These are phyloP conservation scores for Hylaeus volcanicus DNA, from an alignment of 1,140 invertebrate species.

Conservation along the genomic window DNA sequence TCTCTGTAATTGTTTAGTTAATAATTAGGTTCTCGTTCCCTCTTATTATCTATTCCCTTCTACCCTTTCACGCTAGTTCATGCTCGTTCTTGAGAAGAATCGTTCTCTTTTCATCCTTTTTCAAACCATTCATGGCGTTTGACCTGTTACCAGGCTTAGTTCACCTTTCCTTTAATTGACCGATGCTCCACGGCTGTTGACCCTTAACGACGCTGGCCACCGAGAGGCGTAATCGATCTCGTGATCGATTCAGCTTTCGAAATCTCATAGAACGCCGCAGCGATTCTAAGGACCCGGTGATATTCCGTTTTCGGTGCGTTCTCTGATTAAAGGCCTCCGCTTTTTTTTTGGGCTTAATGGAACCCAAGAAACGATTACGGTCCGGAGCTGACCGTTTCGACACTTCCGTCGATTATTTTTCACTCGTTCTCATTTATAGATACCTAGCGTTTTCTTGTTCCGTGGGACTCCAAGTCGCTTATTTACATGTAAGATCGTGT, in stretches of 20 bases:
- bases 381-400: slow-evolving; percentile 24
- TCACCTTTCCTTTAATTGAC: slow-evolving; percentile 8
- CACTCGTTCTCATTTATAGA: slow-evolving; percentile 1
- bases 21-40: too few species aligned
- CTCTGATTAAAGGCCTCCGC: slow-evolving; percentile 26
- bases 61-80: too few species aligned
- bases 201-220: neutral
- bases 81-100: too few species aligned
- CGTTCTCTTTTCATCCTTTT: too few species aligned
- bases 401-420: slow-evolving; percentile 34
- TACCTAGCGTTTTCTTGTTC: neutral
- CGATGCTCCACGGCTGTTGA: slow-evolving; percentile 25
- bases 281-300: neutral
- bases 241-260: slow-evolving; percentile 28
- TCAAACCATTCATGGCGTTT: slow-evolving; percentile 4
- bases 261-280: slow-evolving; percentile 22
- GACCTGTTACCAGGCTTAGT: slow-evolving; percentile 11
- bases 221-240: neutral
- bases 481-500: too few species aligned
- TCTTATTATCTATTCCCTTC: too few species aligned
- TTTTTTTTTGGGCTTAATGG: slow-evolving; percentile 21
- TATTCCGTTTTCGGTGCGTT: neutral
- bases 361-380: slow-evolving; percentile 20
- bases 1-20: too few species aligned
- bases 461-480: neutral